Evolutionary conservation across 2,113 vertebrate species (phyloP), one percentile per base, ranked within the genome.

Genomic region (Alethe diademata): DNA sequence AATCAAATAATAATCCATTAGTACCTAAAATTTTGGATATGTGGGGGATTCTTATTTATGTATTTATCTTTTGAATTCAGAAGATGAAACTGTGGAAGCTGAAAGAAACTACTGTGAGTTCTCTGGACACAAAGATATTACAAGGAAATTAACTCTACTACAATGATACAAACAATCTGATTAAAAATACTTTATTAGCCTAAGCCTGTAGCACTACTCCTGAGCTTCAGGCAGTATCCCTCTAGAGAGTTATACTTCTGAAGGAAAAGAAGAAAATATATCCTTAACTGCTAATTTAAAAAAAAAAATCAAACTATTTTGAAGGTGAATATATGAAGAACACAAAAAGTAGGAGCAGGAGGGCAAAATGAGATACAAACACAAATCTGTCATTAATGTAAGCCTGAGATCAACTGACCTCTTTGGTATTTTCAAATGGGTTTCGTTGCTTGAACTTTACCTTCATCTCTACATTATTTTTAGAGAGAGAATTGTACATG

Each of bases 181-280:
- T 73, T 88, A 93, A 88, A 79, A 69, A 70, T 42, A 6, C 71
- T 90, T 83, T 80, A 88, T 93, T 70, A 83, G 23, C 71, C 62
- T 57, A 73, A 42, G 19, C 19, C 16, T 73, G 25, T 43, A 66
- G 35, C 19, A 29, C 50, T 69, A 35, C 31, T 91, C 73, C 18
- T 92, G 67, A 58, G 58, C 75, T 79, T 73, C 40, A 66, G n/a
- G 35, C 69, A 86, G 18, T 61, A 33, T 58, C 18, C 62, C 36
- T 90, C 61, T 29, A 36, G 15, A 85, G 42, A 70, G 8, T 24
- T 58, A 61, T 16, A 43, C 19, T 61, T 48, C 6, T 70, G 38
- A 38, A 92, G 13, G 26, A 82, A 72, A 89, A 81, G 12, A 76
- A 74, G n/a, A 69, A 90, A 92, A 80, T 57, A 31, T 6, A 69